Evolutionary conservation across 2,888 invertebrate genomes (phyloP).

Genomic region (Euzetes globulus): DNA sequence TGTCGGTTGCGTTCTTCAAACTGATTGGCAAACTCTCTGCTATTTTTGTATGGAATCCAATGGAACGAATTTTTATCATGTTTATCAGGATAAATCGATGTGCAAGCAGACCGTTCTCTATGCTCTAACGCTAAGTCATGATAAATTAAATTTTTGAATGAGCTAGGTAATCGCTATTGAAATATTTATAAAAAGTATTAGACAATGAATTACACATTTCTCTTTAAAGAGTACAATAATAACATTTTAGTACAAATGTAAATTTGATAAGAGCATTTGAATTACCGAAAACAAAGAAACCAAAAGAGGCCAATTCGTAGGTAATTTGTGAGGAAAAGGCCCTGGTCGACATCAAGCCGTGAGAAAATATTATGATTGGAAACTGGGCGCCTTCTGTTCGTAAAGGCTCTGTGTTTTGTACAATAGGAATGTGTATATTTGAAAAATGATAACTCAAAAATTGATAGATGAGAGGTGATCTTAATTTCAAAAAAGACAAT

Average conservation of each 20-base stretch:
- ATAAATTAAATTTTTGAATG: neutral
- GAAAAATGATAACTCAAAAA: slow-evolving; percentile 33
- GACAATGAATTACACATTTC: no score
- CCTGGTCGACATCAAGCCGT: slow-evolving; percentile 57
- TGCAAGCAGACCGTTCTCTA: slow-evolving; percentile 41
- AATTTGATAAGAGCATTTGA: no score
- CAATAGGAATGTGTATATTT: slow-evolving; percentile 51
- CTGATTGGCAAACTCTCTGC: neutral
- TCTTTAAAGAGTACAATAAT: no score
- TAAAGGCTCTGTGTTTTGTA: slow-evolving; percentile 51
- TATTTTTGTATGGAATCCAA: slow-evolving; percentile 12
- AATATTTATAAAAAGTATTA: no score
- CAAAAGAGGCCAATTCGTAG: slow-evolving; percentile 58
- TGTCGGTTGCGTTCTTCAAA: slow-evolving; percentile 41
- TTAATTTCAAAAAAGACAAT: slow-evolving; percentile 37
- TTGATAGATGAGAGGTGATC: slow-evolving; percentile 33
- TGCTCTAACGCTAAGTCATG: slow-evolving; percentile 34
- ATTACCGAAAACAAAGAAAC: slow-evolving; percentile 58
- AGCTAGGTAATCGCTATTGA: no score
- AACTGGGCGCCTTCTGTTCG: slow-evolving; percentile 24
- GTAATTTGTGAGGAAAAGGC: slow-evolving; percentile 57
- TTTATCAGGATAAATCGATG: slow-evolving; percentile 36
- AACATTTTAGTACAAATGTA: no score
- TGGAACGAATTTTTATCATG: neutral
- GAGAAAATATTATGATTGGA: slow-evolving; percentile 58